A percentile compares a stretch with the other conserved stretches of the same genome.
Conservation (phyloP, 2,113 vertebrate species). For the Sapayoa aenigma region DNA sequence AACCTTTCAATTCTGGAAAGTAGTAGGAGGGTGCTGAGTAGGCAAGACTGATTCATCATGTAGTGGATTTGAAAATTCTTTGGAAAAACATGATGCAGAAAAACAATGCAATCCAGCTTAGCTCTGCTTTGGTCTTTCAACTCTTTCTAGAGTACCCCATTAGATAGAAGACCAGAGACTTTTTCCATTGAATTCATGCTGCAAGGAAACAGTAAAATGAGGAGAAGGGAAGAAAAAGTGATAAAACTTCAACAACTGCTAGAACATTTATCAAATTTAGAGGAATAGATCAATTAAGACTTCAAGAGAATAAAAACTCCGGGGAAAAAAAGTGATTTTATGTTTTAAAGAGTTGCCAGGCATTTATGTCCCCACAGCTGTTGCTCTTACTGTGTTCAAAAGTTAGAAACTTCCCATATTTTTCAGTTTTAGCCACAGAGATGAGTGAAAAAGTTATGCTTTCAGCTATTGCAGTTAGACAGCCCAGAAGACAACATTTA, state of each 20-base stretch:
- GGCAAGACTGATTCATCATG: background rate
- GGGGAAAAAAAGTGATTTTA: background rate
- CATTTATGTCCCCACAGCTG: background rate
- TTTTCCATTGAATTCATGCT: background rate
- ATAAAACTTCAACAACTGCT: background rate
- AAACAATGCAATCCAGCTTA: background rate
- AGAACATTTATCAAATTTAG: background rate
- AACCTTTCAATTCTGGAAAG: background rate
- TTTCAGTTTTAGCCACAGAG: background rate
- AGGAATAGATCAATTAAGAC: background rate
- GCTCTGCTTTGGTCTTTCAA: background rate
- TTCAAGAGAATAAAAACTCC: background rate
- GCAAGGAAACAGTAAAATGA: rapidly evolving
- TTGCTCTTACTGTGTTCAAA: background rate
- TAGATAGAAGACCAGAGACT: background rate
- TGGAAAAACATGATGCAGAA: background rate
- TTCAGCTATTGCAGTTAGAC: background rate
- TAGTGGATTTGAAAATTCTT: background rate
- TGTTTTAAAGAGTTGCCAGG: background rate
- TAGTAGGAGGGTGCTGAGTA: background rate
- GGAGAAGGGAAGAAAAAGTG: background rate
- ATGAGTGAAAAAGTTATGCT: background rate
- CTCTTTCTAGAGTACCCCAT: background rate
- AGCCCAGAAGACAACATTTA: background rate
- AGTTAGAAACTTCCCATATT: background rate